These are phyloP conservation scores for Cinara cedri DNA, from an alignment of 2,888 invertebrate genomes.

Conservation along the genomic window DNA sequence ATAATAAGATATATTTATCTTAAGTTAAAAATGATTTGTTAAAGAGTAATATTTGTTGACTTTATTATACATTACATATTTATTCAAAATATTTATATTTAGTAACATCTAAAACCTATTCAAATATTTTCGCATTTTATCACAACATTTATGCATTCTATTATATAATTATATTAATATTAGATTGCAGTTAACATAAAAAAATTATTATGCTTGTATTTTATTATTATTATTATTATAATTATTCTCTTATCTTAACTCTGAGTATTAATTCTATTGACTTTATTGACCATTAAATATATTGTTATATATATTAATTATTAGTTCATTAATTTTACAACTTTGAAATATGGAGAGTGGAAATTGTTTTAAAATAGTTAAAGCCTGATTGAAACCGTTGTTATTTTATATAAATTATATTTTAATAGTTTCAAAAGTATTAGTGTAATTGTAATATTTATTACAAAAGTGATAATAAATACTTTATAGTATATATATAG, in stretches of 20 bases:
- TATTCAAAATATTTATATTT: too few relatives aligned
- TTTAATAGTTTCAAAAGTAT: conserved; percentile 13
- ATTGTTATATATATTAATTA: conserved; percentile 20
- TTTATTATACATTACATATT: conserved; percentile 13
- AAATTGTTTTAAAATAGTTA: conserved; percentile 14
- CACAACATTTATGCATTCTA: conserved; percentile 1
- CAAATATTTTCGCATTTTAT: conserved; percentile 23
- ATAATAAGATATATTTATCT: too few relatives aligned
- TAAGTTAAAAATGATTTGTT: conserved; percentile 37
- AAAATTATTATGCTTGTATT: conserved; percentile 16
- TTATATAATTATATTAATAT: conserved; percentile 13
- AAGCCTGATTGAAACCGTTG: conserved; percentile 4
- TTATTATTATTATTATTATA: neutral
- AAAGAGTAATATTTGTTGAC: conserved; percentile 12
- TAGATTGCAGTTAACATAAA: conserved; percentile 7
- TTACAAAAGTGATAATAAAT: conserved; percentile 42
- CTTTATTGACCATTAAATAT: neutral
- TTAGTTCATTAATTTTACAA: neutral
- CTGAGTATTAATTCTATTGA: conserved; percentile 23
- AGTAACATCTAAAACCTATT: conserved; percentile 1
- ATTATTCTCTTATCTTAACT: conserved; percentile 28
- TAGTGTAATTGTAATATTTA: conserved; percentile 34
- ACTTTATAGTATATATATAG: neutral
- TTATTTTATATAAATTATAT: conserved; percentile 47
- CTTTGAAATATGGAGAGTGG: neutral